Evolutionary conservation across 2,797 vertebrate genomes (phyloP), one percentile per base, ranked within the genome.

Genomic region (Sebastolobus altivelis): DNA sequence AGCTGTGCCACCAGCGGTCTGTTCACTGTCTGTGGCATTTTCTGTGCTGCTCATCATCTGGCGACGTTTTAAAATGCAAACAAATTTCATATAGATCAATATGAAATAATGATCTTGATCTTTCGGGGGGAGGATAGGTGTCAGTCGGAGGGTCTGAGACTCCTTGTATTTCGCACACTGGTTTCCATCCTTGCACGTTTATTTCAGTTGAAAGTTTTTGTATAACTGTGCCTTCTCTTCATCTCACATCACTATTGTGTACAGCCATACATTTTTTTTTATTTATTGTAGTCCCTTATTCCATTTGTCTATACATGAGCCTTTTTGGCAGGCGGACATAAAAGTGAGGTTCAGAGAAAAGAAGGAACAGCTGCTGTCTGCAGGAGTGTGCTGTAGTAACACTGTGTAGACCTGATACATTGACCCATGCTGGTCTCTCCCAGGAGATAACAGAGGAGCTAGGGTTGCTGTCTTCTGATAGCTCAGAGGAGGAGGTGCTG

Each of bases 401-500:
- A 27, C 65, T 11, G 16, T 72, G 12, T 60, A 70, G 56, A 69
- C 60, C 65, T 75, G 14, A 66, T 63, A 27, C 38, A 58, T 31
- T 89, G 87, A 83, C 72, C 46, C 75, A 59, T 85, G 80, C 92
- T 93, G 89, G 93, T 95, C 94, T 95, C 95, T 94, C 93, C 88
- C 84, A 99, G 98, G 98, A 98, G 91, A 93, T 99, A 95, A 94
- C 95, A 78, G 95, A 97, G 93, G 97, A 98, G 88, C 95, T 99
- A 96, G 98, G 98, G 35, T 90, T 92, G 92, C 96, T 97, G 95
- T 97, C 97, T 88, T 97, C 98, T 93, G 95, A 95, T 95, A 99
- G 97, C 96, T 99, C 97, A 46, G 98, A 99, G 93, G 98, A 99
- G 6, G 97, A 98, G 84, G 96, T 97, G 92, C 94, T 99, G 93